phyloP scores from a whole-genome alignment of 64 coral and sea anemone genomes.

The Astreopora myriophthalma region DNA sequence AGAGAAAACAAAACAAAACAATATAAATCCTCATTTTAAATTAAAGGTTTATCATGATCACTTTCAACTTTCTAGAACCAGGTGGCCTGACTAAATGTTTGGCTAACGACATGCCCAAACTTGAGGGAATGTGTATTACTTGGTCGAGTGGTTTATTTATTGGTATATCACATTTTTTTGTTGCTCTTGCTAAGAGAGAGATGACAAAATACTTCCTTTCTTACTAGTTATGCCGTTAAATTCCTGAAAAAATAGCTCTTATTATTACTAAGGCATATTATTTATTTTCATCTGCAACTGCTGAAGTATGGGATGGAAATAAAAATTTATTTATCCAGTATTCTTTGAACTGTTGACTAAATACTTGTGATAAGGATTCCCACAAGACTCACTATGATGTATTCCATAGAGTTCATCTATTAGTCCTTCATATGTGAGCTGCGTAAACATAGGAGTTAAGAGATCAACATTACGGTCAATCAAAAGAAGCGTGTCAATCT shows the following conservation, averaged over 20 bases:
- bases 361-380: not conserved
- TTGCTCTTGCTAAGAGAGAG: too few relatives aligned
- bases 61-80: not conserved
- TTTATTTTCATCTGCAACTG: not conserved
- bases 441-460: constrained; percentile 90
- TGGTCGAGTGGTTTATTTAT: too few relatives aligned
- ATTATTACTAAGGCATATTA: too few relatives aligned
- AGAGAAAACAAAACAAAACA: too few relatives aligned
- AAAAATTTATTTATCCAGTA: not conserved
- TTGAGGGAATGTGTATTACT: too few relatives aligned
- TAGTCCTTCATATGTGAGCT: constrained; percentile 96
- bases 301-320: not conserved
- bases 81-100: not conserved
- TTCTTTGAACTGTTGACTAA: not conserved
- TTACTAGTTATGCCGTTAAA: too few relatives aligned
- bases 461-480: constrained; percentile 91
- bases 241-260: too few relatives aligned
- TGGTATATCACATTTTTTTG: too few relatives aligned
- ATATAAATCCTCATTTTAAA: too few relatives aligned
- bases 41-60: too few relatives aligned
- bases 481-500: constrained; percentile 90
- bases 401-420: constrained; percentile 96
- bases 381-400: constrained; percentile 85
- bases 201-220: too few relatives aligned
- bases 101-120: not conserved